Evolutionary conservation across 2,113 vertebrate genomes (phyloP).

Genomic region (Narcine bancroftii): DNA sequence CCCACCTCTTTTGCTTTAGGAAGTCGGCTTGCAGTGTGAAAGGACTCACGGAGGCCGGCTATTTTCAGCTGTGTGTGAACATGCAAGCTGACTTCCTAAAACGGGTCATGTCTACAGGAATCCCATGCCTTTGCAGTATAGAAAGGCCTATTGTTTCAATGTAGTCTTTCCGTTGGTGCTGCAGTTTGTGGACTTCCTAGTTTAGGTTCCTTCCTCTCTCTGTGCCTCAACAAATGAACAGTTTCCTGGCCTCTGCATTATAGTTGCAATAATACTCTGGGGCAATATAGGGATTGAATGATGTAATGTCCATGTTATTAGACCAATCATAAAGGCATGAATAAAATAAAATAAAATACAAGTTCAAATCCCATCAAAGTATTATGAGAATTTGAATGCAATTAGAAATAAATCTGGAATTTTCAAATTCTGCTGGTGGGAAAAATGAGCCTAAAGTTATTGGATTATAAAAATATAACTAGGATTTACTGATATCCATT

Average conservation of each 20-base stretch:
- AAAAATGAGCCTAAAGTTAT: not conserved
- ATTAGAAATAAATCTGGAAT: constrained; percentile 5
- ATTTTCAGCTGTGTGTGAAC: too few species aligned
- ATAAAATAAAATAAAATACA: too few species aligned
- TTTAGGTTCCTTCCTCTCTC: not conserved
- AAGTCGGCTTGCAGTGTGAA: too few species aligned
- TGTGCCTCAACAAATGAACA: not conserved
- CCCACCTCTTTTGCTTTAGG: too few species aligned
- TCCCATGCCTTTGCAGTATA: too few species aligned
- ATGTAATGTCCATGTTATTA: not conserved
- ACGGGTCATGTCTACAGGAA: too few species aligned
- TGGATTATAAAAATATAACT: not conserved
- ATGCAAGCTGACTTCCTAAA: too few species aligned
- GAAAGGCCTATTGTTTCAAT: not conserved
- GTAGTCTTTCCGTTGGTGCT: not conserved
- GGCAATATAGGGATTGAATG: not conserved
- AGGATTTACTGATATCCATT: not conserved
- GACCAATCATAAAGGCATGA: too few species aligned
- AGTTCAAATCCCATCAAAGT: not conserved
- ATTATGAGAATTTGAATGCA: not conserved
- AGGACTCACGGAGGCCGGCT: too few species aligned
- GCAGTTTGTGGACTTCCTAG: not conserved
- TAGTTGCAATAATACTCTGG: not conserved
- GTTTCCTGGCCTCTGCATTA: not conserved
- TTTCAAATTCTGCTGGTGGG: not conserved